phyloP scores from a whole-genome alignment of 1,140 invertebrate species.

The Cyphomyrmex costatus region DNA sequence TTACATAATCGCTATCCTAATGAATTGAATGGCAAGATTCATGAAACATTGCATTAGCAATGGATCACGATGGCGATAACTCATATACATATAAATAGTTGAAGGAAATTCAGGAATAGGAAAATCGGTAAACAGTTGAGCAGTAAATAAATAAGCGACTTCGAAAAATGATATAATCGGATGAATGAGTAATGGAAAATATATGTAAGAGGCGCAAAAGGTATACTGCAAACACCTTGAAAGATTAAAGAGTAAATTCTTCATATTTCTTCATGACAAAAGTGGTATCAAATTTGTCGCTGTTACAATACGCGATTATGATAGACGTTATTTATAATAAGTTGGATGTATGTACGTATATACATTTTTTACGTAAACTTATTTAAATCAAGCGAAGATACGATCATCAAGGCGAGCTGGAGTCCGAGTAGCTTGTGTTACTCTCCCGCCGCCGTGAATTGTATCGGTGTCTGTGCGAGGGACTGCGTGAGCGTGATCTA shows the following conservation, averaged over 20 bases:
- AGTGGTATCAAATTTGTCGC: constrained; percentile 67
- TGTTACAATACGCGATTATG: constrained; percentile 25
- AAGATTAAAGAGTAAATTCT: constrained; percentile 13
- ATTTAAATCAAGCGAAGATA: not conserved
- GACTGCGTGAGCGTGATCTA: constrained; percentile 82
- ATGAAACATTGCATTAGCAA: no score
- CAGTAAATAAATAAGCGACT: not conserved
- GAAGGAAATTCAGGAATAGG: not conserved
- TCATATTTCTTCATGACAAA: constrained; percentile 37
- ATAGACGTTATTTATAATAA: not conserved
- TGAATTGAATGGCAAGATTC: no score
- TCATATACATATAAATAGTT: not conserved
- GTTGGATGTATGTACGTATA: constrained; percentile 40
- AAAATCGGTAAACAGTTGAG: not conserved
- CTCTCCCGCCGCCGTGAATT: constrained; percentile 79
- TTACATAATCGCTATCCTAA: no score
- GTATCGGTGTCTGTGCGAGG: constrained; percentile 78
- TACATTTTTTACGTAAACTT: constrained; percentile 47
- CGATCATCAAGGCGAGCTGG: constrained; percentile 78
- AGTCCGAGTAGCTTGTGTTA: constrained; percentile 82
- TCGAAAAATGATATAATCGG: constrained; percentile 3
- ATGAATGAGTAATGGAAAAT: not conserved
- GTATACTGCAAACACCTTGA: not conserved
- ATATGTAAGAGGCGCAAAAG: not conserved
- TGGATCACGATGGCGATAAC: no score